Evolutionary conservation across 2,797 vertebrate species (phyloP).

Genomic region (Erethizon dorsatum): DNA sequence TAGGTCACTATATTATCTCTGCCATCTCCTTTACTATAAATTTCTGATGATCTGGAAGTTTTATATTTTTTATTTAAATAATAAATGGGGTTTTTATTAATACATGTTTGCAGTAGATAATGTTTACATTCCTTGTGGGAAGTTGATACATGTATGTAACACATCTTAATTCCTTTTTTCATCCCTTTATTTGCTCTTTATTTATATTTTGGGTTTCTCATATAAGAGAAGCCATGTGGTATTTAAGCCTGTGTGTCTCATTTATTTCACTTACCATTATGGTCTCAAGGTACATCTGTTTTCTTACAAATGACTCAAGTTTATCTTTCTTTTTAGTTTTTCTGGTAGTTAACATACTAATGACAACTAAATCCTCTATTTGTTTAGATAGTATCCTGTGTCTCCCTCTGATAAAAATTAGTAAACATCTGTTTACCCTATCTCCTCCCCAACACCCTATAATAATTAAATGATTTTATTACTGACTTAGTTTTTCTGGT

Average conservation of each 20-base stretch:
- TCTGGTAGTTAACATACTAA: background rate
- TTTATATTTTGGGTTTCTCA: background rate
- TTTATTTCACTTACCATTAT: background rate
- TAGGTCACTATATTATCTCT: background rate
- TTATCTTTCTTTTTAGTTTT: background rate
- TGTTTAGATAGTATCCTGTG: background rate
- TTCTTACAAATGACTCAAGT: background rate
- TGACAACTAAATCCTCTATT: background rate
- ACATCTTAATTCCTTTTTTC: background rate
- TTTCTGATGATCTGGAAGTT: conserved; percentile 34
- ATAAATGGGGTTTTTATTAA: background rate
- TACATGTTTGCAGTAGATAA: background rate
- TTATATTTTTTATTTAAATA: background rate
- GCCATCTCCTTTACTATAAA: background rate
- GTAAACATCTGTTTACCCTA: background rate
- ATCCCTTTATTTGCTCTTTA: background rate
- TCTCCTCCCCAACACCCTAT: background rate
- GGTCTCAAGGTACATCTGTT: background rate
- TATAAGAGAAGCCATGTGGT: background rate
- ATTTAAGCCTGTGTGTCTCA: background rate
- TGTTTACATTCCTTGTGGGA: background rate
- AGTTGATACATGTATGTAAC: background rate
- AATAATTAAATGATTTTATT: background rate
- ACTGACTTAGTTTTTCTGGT: background rate
- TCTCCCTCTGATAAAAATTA: background rate